Evolutionary conservation across 1,140 invertebrate genomes (phyloP).

Genomic region (Ostrea edulis): DNA sequence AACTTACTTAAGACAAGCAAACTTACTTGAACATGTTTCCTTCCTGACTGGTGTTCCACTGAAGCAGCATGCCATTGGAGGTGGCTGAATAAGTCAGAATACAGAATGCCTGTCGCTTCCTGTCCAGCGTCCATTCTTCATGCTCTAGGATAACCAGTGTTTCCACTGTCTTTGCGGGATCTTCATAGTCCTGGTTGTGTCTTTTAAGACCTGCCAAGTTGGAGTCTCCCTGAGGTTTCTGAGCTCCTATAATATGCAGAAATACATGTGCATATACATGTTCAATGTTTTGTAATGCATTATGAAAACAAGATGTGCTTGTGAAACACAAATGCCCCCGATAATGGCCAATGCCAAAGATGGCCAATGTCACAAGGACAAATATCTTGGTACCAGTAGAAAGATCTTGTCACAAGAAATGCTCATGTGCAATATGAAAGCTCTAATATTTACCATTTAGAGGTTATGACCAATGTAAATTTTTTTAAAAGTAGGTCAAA

Average conservation of each 20-base stretch:
- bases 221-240: conserved; percentile 54
- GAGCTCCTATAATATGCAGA: conserved; percentile 1
- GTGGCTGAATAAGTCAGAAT: conserved; percentile 68
- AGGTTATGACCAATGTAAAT: too few relatives aligned
- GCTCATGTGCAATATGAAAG: too few relatives aligned
- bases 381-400: too few relatives aligned
- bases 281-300: too few relatives aligned
- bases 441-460: too few relatives aligned
- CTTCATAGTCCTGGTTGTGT: conserved; percentile 50
- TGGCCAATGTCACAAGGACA: too few relatives aligned
- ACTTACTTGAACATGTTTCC: conserved; percentile 66
- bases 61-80: conserved; percentile 66
- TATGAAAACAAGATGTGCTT: too few relatives aligned
- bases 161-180: conserved; percentile 55
- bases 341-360: too few relatives aligned
- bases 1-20: conserved; percentile 65
- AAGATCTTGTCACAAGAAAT: too few relatives aligned
- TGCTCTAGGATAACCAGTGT: conserved; percentile 68
- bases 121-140: conserved; percentile 66
- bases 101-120: conserved; percentile 68
- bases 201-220: conserved; percentile 60
- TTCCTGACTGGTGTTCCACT: conserved; percentile 66
- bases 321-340: too few relatives aligned
- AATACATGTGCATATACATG: too few relatives aligned
- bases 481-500: too few relatives aligned